A percentile compares a stretch with the other conserved stretches of the same genome.
Evolutionary conservation across 2,113 vertebrate genomes (phyloP).

Genomic region (Corydoras maculifer): DNA sequence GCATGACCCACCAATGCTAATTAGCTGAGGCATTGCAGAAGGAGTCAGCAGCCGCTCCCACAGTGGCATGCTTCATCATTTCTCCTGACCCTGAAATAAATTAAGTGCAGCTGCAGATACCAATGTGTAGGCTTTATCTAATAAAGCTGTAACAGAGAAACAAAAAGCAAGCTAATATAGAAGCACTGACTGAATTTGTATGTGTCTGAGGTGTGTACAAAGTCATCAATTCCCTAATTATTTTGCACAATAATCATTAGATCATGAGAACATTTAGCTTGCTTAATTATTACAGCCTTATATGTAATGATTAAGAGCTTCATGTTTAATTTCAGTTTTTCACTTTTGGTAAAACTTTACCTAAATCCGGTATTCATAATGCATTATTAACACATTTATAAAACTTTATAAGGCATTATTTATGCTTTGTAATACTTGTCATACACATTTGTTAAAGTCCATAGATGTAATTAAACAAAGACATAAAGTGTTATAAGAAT

Average conservation of each 20-base stretch:
- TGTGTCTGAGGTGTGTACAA: too few relatives aligned
- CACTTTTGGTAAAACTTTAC: too few relatives aligned
- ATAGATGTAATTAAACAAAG: too few relatives aligned
- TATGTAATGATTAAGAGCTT: too few relatives aligned
- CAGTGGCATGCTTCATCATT: not conserved
- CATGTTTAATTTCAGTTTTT: too few relatives aligned
- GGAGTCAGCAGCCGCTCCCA: not conserved
- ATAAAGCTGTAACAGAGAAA: not conserved
- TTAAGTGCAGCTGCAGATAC: slow-evolving; percentile 22
- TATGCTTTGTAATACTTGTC: too few relatives aligned
- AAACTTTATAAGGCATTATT: too few relatives aligned
- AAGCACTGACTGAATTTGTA: not conserved
- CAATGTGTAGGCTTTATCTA: not conserved
- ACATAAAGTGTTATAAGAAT: too few relatives aligned
- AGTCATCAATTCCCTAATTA: too few relatives aligned
- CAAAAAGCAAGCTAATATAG: not conserved
- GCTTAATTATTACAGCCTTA: not conserved
- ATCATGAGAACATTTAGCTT: not conserved
- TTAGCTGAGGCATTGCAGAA: slow-evolving; percentile 2
- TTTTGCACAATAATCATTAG: not conserved
- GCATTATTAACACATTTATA: too few relatives aligned
- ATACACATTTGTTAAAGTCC: too few relatives aligned
- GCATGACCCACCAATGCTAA: slow-evolving; percentile 21
- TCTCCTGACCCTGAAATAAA: slow-evolving; percentile 10
- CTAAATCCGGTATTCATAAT: too few relatives aligned